Conservation (phyloP, 2,113 vertebrate genomes). For the Strix uralensis region DNA sequence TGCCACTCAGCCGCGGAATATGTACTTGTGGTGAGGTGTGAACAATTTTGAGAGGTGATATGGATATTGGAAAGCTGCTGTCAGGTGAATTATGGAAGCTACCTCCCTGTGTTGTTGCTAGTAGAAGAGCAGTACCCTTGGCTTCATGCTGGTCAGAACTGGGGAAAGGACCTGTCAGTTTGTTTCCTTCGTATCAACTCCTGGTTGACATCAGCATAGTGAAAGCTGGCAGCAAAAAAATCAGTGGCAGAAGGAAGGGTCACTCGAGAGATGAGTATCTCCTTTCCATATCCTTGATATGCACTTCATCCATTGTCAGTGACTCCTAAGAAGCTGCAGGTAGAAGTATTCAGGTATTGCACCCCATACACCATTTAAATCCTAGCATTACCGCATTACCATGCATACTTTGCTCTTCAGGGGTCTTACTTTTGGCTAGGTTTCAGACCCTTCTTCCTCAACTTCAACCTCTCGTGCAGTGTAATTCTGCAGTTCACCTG, state of each 20-base stretch:
- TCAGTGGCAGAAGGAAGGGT: background rate
- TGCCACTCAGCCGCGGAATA: background rate
- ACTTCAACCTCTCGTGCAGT: background rate
- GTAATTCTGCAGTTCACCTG: background rate
- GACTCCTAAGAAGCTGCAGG: background rate
- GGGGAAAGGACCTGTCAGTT: background rate
- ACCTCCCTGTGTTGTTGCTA: background rate
- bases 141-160: background rate
- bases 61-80: background rate
- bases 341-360: background rate
- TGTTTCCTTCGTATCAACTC: accelerated
- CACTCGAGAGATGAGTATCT: background rate
- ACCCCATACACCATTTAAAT: background rate
- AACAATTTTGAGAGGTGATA: background rate
- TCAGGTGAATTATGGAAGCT: background rate
- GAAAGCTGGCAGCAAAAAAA: background rate
- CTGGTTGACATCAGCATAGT: background rate
- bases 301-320: background rate
- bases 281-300: background rate
- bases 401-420: background rate
- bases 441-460: background rate
- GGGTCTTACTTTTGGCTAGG: background rate
- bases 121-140: background rate
- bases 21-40: background rate
- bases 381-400: background rate